Evolutionary conservation across 2,888 invertebrate species (phyloP), one percentile per base, ranked within the genome.

Genomic region (Strigamia crassipes): DNA sequence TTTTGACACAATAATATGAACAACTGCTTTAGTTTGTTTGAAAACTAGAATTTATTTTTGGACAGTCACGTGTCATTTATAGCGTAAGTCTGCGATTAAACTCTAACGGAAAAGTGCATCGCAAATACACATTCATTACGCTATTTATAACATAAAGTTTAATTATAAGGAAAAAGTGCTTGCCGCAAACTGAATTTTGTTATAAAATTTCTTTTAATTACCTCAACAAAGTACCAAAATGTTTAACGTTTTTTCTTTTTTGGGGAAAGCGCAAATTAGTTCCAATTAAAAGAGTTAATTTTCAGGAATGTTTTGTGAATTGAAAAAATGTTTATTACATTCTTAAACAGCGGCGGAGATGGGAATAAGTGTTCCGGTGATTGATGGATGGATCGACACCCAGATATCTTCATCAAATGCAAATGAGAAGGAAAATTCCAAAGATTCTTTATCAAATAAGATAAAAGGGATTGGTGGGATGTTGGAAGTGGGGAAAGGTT

Each of bases 361-460:
- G 27, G 15, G n/a, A n/a, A n/a, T n/a, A 66, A 10, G 27, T 27
- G 27, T 66, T 66, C 66, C 66, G 66, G 66, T 66, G 66, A 66
- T 66, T 66, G 66, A 66, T 61, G 18, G 5, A 18, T 66, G 66
- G 66, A 66, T 66, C 66, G 66, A 66, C 66, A 66, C 27, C 9
- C 27, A 66, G 66, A 66, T 66, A 66, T 66, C 66, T 66, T 66
- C 66, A 66, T 66, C 66, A 66, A 66, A 66, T 66, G 66, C 66
- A 66, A 66, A 66, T 66, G 66, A 66, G 66, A 66, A 23, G 66
- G 23, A 66, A 66, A 66, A 66, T 66, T 66, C 66, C 66, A 66
- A 66, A 66, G 66, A 66, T 66, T 66, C 66, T 66, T 66, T 66
- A 66, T 66, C 66, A 66, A 66, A 66, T 66, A 66, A 66, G 66